Evolutionary conservation across 1,140 invertebrate genomes (phyloP).

Genomic region (Drosophila miranda): DNA sequence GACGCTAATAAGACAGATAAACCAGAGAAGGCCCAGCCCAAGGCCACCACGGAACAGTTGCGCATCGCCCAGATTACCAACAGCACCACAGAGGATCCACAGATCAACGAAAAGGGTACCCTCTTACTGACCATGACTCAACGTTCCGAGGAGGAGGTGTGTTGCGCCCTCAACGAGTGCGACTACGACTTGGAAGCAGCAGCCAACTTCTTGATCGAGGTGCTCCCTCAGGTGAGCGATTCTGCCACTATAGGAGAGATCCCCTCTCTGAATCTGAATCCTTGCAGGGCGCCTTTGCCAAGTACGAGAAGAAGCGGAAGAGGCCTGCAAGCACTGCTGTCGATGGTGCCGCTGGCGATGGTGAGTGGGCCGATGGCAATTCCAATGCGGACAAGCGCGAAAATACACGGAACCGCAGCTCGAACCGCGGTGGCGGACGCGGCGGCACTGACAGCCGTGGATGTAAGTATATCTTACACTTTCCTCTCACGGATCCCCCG

Average conservation of each 20-base stretch:
- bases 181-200: slow-evolving; percentile 90
- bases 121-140: slow-evolving; percentile 91
- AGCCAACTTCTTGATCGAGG: slow-evolving; percentile 89
- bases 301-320: slow-evolving; percentile 93
- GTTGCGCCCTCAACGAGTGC: slow-evolving; percentile 91
- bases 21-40: slow-evolving; percentile 78
- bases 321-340: slow-evolving; percentile 84
- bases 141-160: slow-evolving; percentile 91
- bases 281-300: slow-evolving; percentile 88
- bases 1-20: slow-evolving; percentile 82
- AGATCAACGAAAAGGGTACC: slow-evolving; percentile 88
- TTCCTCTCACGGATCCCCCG: too few species aligned
- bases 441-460: slow-evolving; percentile 82
- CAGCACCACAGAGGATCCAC: slow-evolving; percentile 85
- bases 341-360: slow-evolving; percentile 66
- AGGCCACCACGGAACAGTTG: slow-evolving; percentile 85
- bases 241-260: background rate
- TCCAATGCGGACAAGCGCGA: slow-evolving; percentile 81
- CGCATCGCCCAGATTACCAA: slow-evolving; percentile 88
- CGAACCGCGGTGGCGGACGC: slow-evolving; percentile 83
- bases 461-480: slow-evolving; percentile 52
- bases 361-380: slow-evolving; percentile 83
- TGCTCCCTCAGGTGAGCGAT: slow-evolving; percentile 84
- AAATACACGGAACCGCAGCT: slow-evolving; percentile 80
- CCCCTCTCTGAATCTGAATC: background rate